Percentiles rank a stretch among this genome's conserved stretches.
phyloP scores from a whole-genome alignment of 2,888 invertebrate genomes.

The Sinhomidia bicolor region DNA sequence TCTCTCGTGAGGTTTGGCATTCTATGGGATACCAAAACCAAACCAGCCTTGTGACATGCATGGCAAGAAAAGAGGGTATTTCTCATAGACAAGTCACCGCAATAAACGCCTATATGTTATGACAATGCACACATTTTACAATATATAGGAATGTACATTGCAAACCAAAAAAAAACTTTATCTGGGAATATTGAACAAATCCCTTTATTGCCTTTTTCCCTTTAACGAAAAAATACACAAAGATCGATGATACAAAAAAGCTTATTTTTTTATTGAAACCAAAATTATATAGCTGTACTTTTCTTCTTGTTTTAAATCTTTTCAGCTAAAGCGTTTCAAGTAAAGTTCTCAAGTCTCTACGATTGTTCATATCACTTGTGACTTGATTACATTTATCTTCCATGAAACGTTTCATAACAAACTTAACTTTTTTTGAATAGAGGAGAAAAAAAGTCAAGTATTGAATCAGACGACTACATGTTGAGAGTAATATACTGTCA shows the following conservation, averaged over 20 bases:
- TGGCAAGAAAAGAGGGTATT: neutral
- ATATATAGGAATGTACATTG: too few species aligned
- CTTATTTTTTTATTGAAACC: neutral
- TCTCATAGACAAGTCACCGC: neutral
- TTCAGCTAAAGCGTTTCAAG: too few species aligned
- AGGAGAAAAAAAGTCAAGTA: too few species aligned
- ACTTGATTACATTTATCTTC: too few species aligned
- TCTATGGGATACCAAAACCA: neutral
- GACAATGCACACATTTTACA: neutral
- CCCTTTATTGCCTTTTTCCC: conserved; percentile 28
- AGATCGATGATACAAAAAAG: conserved; percentile 37
- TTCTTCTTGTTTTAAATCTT: too few species aligned
- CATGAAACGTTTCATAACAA: too few species aligned
- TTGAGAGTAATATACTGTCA: too few species aligned
- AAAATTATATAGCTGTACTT: neutral
- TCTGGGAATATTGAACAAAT: neutral
- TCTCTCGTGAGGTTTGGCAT: neutral
- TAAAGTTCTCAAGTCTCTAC: too few species aligned
- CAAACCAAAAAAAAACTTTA: neutral
- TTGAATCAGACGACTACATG: too few species aligned
- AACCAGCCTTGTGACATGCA: neutral
- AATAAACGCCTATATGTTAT: neutral
- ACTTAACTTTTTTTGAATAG: too few species aligned
- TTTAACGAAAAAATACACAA: conserved; percentile 16
- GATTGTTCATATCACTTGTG: too few species aligned